Base-by-base conservation (phyloP, 2,113 vertebrate species). In the Istiophorus platypterus region DNA sequence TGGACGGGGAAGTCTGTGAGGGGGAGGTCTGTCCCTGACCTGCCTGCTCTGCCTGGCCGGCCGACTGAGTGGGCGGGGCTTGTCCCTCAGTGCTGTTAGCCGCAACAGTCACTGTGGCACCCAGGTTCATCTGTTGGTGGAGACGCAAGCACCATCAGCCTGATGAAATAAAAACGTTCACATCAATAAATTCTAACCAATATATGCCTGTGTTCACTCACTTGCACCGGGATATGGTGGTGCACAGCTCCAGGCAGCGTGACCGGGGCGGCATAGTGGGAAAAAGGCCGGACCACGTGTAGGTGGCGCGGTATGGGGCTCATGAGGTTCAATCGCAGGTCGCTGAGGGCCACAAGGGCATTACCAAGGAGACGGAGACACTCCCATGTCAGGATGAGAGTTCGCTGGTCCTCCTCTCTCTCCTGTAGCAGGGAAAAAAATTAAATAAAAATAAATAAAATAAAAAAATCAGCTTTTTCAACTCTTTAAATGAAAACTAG, bases 341-440 rank as follows among this genome's bases (percentile, higher is more conserved):
- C 97, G 3, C 97, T 97, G 62, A 98, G 90, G 1, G 96, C 96
- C 58, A 98, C 96, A 5, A 98, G 95, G 34, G 96, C 96, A 66
- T 97, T 98, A 29, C 97, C 97, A 20, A 98, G 94, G 27, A 97
- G 94, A 76, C 96, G 96, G 22, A 98, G 95, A 56, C 96, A 95
- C 89, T 98, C 97, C 54, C 96, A 96, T 0, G 97, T 96, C 65
- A 97, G 82, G 27, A 96, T 95, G 15, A 98, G 95, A 42, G 95
- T 91, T 7, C 95, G 95, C 91, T 98, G 97, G 88, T 97, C 95
- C 17, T 97, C 97, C 39, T 97, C 97, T 2, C 96, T 92, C 75
- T 96, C 96, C 89, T 97, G 94, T 1, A 88, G 89, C 15, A 80
- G 20, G 24, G 51, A 59, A 68, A 0, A 45, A 67, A 42, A n/a